Evolutionary conservation across 53 echinoderm and acorn worm species (phyloP), one percentile per base, ranked within the genome.

Genomic region (Luidia sarsii): DNA sequence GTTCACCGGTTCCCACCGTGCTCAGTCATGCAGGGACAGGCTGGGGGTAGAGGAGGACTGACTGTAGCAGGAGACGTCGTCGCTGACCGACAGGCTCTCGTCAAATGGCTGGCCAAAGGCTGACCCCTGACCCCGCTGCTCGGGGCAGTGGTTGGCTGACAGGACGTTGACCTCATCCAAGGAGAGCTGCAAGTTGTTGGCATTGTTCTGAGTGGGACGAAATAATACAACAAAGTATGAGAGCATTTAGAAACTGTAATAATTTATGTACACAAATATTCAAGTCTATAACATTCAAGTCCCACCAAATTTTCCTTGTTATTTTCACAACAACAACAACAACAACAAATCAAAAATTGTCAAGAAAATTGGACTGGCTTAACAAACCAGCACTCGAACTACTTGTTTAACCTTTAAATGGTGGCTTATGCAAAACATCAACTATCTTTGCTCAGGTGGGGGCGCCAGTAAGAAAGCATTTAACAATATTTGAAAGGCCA

Each of bases 21-120:
- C 10, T 74, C 60, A 77, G 61, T 77, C 77, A 60, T 77, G 77
- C 39, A 77, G 31, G 3, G 77, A 77, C 77, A 77, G 77, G 46
- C 77, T 77, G 1, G 77, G 77, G 19, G 77, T 77, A 16, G 77
- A 77, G 3, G 77, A 77, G 7, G 77, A 77, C 33, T 77, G 77
- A 45, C 77, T 77, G 60, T 77, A 77, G 33, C 77, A 61, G 46
- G 77, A 77, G 2, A 77, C 61, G 45, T 77, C 77, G 14, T 77
- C 77, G 20, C 77, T 77, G 32, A 48, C 77, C 21, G 77, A 77
- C 19, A 77, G 28, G 39, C 77, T 77, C 61, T 77, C 77, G 2
- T 77, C 77, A 61, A 77, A 72, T 14, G 72, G 48, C 33, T 61
- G 77, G 45, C 41, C 43, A 21, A 77, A 77, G 46, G 77, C 59